Conservation (phyloP, 2,797 vertebrate genomes). For the Xerus rutilus region DNA sequence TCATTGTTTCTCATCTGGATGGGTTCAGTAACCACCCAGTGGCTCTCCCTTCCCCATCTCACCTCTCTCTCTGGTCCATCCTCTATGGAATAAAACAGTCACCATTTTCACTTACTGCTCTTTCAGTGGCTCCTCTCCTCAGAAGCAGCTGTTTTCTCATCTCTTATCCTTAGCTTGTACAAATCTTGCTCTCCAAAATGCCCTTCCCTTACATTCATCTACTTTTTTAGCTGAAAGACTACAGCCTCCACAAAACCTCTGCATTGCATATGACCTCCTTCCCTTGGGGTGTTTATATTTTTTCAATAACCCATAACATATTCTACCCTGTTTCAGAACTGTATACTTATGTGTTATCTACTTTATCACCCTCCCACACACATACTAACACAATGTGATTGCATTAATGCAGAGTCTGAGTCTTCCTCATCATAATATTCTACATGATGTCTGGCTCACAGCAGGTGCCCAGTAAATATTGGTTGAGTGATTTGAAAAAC, state of each 20-base stretch:
- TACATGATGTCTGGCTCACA: constrained; percentile 1
- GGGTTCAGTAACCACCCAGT: background rate
- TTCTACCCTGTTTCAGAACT: background rate
- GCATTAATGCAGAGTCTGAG: background rate
- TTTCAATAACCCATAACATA: background rate
- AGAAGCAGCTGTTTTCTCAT: background rate
- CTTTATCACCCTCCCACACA: background rate
- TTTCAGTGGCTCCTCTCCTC: background rate
- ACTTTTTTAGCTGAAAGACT: background rate
- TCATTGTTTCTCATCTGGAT: background rate
- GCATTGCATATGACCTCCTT: background rate
- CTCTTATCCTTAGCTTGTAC: background rate
- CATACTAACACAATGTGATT: background rate
- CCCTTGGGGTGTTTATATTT: background rate
- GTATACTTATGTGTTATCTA: background rate
- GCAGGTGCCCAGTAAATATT: background rate
- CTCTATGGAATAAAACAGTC: background rate
- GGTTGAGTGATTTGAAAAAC: constrained; percentile 45
- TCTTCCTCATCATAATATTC: constrained; percentile 7
- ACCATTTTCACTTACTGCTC: constrained; percentile 20
- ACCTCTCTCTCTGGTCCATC: background rate
- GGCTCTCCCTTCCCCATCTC: background rate
- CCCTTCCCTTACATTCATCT: background rate
- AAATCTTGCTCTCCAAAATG: background rate
- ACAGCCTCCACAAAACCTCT: background rate